Percentiles rank a stretch among this genome's conserved stretches.
Conservation (phyloP, 2,797 vertebrate genomes). For the Leptatherina wallacei region DNA sequence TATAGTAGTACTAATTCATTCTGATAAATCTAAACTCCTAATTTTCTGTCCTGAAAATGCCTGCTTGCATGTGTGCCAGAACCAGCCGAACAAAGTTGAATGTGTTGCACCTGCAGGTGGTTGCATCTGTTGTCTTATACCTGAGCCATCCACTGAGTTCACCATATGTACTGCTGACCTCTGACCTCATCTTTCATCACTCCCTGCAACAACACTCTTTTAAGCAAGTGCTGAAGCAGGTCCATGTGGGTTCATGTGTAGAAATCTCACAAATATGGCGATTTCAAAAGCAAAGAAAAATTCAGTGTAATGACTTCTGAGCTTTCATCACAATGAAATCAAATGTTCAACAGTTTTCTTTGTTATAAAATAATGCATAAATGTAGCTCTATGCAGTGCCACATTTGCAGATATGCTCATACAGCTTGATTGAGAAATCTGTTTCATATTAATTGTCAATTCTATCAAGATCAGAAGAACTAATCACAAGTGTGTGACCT, state of each 20-base stretch:
- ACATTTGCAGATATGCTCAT: slow-evolving; percentile 7
- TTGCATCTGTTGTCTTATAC: slow-evolving; percentile 63
- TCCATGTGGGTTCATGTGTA: slow-evolving; percentile 17
- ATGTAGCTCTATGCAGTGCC: neutral
- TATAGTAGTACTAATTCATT: neutral
- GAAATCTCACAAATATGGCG: slow-evolving; percentile 20
- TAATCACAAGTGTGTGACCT: neutral
- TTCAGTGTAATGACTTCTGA: slow-evolving; percentile 4
- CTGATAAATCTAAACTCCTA: neutral
- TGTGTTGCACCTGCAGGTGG: slow-evolving; percentile 69
- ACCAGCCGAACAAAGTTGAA: slow-evolving; percentile 54
- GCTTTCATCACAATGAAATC: neutral
- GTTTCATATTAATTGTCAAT: slow-evolving; percentile 6
- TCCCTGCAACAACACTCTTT: slow-evolving; percentile 38
- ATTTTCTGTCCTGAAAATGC: slow-evolving; percentile 7
- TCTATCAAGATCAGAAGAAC: neutral
- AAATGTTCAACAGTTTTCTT: slow-evolving; percentile 8
- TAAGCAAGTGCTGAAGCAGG: slow-evolving; percentile 18
- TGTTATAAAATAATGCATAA: slow-evolving; percentile 9
- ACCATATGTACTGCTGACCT: slow-evolving; percentile 65
- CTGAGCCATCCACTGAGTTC: slow-evolving; percentile 33
- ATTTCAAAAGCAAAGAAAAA: slow-evolving; percentile 29
- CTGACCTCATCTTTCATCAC: slow-evolving; percentile 63
- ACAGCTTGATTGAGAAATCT: neutral
- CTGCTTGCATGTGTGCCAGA: slow-evolving; percentile 26